A percentile compares a stretch with the other conserved stretches of the same genome.
phyloP scores from a whole-genome alignment of 2,888 invertebrate species.

The Athalia rosae region DNA sequence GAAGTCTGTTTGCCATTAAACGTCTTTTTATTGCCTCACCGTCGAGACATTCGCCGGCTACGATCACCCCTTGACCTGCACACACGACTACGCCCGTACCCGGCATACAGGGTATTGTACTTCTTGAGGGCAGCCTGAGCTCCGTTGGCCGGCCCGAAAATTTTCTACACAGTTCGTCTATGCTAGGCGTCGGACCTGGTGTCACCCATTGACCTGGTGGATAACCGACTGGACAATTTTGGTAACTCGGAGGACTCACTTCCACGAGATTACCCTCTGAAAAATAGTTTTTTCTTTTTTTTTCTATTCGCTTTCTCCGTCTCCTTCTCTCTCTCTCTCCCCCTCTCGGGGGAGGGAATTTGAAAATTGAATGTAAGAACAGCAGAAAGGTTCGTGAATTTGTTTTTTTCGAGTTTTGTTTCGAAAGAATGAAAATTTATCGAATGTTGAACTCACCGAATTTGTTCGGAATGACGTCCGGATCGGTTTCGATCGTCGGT shows the following conservation, averaged over 20 bases:
- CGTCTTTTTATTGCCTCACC: slow-evolving; percentile 92
- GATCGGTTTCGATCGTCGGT: slow-evolving; percentile 79
- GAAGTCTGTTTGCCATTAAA: slow-evolving; percentile 89
- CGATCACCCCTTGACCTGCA: slow-evolving; percentile 67
- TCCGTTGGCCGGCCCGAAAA: slow-evolving; percentile 70
- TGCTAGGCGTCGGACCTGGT: slow-evolving; percentile 73
- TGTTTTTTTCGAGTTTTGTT: no score
- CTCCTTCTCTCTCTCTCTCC: not conserved
- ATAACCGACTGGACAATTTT: slow-evolving; percentile 59
- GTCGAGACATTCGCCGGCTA: slow-evolving; percentile 78
- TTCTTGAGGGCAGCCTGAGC: slow-evolving; percentile 69
- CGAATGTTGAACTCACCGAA: slow-evolving; percentile 76
- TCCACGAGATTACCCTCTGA: slow-evolving; percentile 70
- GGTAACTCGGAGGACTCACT: slow-evolving; percentile 71
- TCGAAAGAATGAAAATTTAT: no score
- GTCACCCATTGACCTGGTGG: slow-evolving; percentile 74
- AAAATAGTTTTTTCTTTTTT: not conserved
- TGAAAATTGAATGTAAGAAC: not conserved
- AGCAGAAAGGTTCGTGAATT: no score
- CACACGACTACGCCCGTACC: slow-evolving; percentile 59
- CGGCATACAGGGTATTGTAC: slow-evolving; percentile 64
- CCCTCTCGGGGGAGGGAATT: not conserved
- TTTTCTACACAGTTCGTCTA: slow-evolving; percentile 71
- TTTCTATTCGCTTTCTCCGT: not conserved
- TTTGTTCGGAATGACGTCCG: slow-evolving; percentile 85